Conservation (phyloP, 2,113 vertebrate genomes). For the Amphilophus citrinellus region DNA sequence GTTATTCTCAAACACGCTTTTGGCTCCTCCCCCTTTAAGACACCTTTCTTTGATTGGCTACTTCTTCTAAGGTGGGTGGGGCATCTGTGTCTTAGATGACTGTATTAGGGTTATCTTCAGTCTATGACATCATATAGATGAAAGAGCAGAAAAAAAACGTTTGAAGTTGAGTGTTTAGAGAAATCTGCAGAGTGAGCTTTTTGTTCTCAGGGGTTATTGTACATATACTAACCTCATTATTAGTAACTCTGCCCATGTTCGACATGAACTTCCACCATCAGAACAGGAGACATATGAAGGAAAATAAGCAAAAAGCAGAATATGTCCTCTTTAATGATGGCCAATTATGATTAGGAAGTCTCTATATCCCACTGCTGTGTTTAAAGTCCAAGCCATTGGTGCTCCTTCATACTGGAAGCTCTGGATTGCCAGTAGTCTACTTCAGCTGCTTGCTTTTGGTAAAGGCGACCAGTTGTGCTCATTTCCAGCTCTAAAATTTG, state of each 20-base stretch:
- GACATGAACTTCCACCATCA: neutral
- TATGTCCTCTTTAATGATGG: neutral
- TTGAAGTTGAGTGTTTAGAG: neutral
- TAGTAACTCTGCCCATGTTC: neutral
- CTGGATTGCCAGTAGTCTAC: neutral
- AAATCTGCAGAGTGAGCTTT: neutral
- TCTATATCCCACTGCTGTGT: neutral
- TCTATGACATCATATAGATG: neutral
- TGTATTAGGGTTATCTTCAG: neutral
- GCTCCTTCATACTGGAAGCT: neutral
- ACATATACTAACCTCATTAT: neutral
- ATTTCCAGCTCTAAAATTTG: neutral
- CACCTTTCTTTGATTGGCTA: neutral
- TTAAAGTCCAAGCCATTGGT: neutral
- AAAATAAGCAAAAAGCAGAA: neutral
- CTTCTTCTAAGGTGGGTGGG: neutral
- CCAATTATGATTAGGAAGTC: neutral
- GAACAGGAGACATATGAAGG: neutral
- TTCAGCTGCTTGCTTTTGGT: neutral
- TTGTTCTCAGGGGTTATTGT: neutral
- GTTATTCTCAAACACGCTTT: neutral
- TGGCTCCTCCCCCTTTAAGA: too few species aligned
- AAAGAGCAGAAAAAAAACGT: neutral
- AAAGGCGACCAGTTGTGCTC: neutral
- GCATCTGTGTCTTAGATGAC: fast-evolving